These are phyloP conservation scores for Punctoribates punctum DNA, from an alignment of 2,888 invertebrate genomes.

Conservation along the genomic window DNA sequence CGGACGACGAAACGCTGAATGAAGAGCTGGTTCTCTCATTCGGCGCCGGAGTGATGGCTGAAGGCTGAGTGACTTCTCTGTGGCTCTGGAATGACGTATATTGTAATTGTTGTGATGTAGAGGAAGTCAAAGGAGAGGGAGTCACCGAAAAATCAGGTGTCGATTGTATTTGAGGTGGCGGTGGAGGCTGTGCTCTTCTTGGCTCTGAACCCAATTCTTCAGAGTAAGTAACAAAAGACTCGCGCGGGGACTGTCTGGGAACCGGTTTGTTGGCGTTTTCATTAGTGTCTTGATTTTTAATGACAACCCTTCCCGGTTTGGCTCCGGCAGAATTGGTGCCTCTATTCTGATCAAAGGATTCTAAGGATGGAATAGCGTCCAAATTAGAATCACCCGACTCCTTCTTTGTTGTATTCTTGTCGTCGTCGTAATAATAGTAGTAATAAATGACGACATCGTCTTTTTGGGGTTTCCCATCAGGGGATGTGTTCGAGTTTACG, in stretches of 20 bases:
- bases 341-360: constrained; percentile 32
- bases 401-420: constrained; percentile 41
- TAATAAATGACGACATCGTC: constrained; percentile 46
- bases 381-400: constrained; percentile 26
- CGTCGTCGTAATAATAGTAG: constrained; percentile 46
- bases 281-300: constrained; percentile 24
- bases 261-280: neutral
- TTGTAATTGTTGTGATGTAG: neutral
- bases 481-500: neutral
- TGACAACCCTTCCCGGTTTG: constrained; percentile 36
- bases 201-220: neutral
- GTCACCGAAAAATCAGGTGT: neutral
- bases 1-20: neutral
- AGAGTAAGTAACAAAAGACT: too few species aligned
- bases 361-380: constrained; percentile 43
- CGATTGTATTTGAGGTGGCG: constrained; percentile 1
- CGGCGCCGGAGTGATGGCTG: neutral
- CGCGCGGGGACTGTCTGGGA: neutral
- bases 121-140: neutral
- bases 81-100: constrained; percentile 6
- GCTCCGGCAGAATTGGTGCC: neutral
- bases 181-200: neutral
- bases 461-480: constrained; percentile 36
- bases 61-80: neutral
- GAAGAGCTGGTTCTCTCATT: neutral